phyloP scores from a whole-genome alignment of 2,113 vertebrate species.

The Sylvilagus bachmani region DNA sequence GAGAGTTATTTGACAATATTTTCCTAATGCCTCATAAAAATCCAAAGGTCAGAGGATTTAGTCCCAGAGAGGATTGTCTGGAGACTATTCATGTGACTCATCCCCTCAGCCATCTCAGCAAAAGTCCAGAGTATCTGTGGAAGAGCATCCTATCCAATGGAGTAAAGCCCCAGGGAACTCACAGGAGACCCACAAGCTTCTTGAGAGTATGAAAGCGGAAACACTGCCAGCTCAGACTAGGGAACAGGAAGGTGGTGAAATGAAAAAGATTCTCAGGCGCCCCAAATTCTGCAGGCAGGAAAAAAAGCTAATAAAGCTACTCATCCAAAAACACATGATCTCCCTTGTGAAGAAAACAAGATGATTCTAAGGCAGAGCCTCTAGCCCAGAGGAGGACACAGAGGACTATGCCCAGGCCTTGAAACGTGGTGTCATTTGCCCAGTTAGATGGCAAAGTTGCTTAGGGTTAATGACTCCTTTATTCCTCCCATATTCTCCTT shows the following conservation, averaged over 20 bases:
- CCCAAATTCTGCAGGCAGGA: background rate
- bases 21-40: background rate
- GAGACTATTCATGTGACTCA: background rate
- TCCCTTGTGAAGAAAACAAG: background rate
- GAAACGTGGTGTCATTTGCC: background rate
- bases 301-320: background rate
- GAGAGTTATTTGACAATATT: background rate
- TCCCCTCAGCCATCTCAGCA: background rate
- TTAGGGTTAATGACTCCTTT: background rate
- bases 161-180: background rate
- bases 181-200: background rate
- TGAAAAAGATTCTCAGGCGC: background rate
- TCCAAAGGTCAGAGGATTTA: background rate
- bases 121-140: background rate
- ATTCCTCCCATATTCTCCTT: background rate
- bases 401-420: background rate
- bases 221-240: background rate
- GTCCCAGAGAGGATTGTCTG: background rate
- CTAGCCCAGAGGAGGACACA: background rate
- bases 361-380: background rate
- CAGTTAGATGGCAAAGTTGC: background rate
- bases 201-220: slow-evolving; percentile 16
- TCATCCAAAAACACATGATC: background rate
- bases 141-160: background rate
- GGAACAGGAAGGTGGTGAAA: background rate